A percentile compares a stretch with the other conserved stretches of the same genome.
These are phyloP conservation scores for Dreissena polymorpha DNA, from an alignment of 1,140 invertebrate species.

Conservation along the genomic window DNA sequence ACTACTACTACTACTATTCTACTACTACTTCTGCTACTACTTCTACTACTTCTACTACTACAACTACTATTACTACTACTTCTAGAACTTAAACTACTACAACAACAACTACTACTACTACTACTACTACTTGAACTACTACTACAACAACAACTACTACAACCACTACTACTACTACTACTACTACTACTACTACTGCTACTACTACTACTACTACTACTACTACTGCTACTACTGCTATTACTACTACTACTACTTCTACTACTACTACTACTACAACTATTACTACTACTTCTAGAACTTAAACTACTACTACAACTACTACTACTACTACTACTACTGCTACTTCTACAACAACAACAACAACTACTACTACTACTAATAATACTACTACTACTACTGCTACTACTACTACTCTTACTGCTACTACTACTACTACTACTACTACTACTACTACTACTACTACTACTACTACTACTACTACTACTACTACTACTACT, in stretches of 20 bases:
- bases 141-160: slow-evolving; percentile 6
- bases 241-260: background rate
- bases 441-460: slow-evolving; percentile 3
- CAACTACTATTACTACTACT: background rate
- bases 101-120: background rate
- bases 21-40: background rate
- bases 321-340: slow-evolving; percentile 2
- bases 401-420: background rate
- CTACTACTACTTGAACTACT: background rate
- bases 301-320: background rate
- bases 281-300: background rate
- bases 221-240: background rate
- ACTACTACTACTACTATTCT: background rate
- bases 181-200: slow-evolving; percentile 1
- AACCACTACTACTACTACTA: background rate
- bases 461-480: slow-evolving; percentile 3
- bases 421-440: slow-evolving; percentile 1
- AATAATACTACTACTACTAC: slow-evolving; percentile 2
- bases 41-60: background rate
- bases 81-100: no score
- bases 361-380: background rate
- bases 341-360: background rate
- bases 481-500: slow-evolving; percentile 2
- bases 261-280: background rate
- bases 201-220: background rate